Evolutionary conservation across 37 sponge, comb jelly and placozoan genomes (phyloP).

Genomic region (Beroe ovata): DNA sequence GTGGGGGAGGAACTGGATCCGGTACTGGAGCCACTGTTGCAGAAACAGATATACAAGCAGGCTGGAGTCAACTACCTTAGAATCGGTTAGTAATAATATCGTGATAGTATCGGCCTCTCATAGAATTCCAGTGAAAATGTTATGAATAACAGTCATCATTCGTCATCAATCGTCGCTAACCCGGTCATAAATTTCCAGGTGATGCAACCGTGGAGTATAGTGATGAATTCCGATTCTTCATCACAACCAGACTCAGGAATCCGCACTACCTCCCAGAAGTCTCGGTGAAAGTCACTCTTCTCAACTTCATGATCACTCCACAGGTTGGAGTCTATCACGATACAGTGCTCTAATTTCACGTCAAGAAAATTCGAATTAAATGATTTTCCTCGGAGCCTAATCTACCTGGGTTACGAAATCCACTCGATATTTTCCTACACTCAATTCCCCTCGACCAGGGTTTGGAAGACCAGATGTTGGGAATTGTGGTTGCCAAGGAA

Average conservation of each 20-base stretch:
- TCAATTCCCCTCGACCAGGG: background rate
- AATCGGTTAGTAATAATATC: slow-evolving; percentile 5
- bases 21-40: slow-evolving; percentile 55
- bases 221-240: slow-evolving; percentile 65
- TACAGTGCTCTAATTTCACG: no score
- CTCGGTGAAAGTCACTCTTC: slow-evolving; percentile 62
- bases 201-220: slow-evolving; percentile 66
- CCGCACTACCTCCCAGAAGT: slow-evolving; percentile 69
- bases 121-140: no score
- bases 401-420: no score
- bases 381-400: no score
- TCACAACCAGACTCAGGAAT: slow-evolving; percentile 65
- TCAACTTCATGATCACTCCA: slow-evolving; percentile 67
- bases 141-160: no score
- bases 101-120: no score
- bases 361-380: no score
- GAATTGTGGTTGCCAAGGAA: slow-evolving; percentile 67
- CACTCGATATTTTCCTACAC: no score
- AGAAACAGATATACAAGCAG: slow-evolving; percentile 65
- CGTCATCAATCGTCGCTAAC: no score
- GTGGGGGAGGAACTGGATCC: slow-evolving; percentile 68
- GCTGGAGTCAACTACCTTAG: slow-evolving; percentile 28
- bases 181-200: no score
- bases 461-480: slow-evolving; percentile 67
- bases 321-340: no score